Percentiles rank a stretch among this genome's conserved stretches.
Evolutionary conservation across 2,113 vertebrate genomes (phyloP).

Genomic region (Zapornia atra): DNA sequence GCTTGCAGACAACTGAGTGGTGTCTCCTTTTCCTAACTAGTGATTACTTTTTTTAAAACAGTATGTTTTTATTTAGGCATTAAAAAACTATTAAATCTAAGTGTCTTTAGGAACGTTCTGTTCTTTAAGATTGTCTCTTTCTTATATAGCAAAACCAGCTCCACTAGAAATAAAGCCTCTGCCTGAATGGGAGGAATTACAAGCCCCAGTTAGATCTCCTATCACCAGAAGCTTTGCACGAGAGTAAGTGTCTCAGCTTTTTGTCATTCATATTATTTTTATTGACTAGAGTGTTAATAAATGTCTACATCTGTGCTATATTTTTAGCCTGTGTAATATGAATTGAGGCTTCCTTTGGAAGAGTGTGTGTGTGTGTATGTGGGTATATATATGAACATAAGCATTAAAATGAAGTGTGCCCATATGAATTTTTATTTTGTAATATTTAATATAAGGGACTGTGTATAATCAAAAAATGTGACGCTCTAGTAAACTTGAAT

Average conservation of each 20-base stretch:
- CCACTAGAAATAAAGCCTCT: constrained; percentile 95
- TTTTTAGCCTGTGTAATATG: not conserved
- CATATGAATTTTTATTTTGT: not conserved
- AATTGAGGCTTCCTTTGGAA: not conserved
- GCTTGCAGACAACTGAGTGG: not conserved
- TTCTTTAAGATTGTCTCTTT: constrained; percentile 41
- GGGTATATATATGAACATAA: not conserved
- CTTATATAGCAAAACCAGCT: constrained; percentile 87
- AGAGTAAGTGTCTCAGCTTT: constrained; percentile 87
- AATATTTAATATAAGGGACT: not conserved
- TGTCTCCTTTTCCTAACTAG: not conserved
- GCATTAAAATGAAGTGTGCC: not conserved
- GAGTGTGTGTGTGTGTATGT: not conserved
- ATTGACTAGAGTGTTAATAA: not conserved
- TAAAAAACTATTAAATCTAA: not conserved
- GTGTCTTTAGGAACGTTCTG: not conserved
- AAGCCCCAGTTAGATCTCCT: constrained; percentile 92
- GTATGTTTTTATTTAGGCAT: not conserved
- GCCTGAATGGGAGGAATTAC: constrained; percentile 93
- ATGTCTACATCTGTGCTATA: not conserved
- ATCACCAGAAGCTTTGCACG: constrained; percentile 96
- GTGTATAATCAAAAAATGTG: not conserved
- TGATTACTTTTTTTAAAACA: not conserved
- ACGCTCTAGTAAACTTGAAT: not conserved
- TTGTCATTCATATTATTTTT: not conserved